Evolutionary conservation across 64 coral and sea anemone genomes (phyloP), one percentile per base, ranked within the genome.

Genomic region (Montipora foliosa): DNA sequence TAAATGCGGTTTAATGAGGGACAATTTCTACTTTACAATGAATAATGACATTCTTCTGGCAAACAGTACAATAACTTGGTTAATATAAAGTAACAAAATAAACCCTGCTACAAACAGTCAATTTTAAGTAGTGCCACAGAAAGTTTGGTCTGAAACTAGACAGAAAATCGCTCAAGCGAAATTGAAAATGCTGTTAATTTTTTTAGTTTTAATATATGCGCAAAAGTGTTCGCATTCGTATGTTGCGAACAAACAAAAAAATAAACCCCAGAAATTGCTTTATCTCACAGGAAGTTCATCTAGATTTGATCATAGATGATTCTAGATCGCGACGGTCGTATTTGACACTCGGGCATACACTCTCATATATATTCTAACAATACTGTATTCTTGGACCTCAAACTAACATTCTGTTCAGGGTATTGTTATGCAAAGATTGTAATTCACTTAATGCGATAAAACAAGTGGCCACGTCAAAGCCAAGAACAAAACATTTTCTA

Each of bases 381-480:
- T 97, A 81, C 89, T 92, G 79, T 97, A 97, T 95, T 97, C 96
- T 94, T 67, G 50, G 89, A 93, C 89, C 89, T 85, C 96, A 89
- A 97, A 97, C 96, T 80, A 95, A 94, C 90, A 90, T 95, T 89
- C 92, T 79, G 77, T 72, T 90, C 88, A 84, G 77, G 74, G 77
- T 82, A 94, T 97, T 97, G 96, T 97, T 95, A 97, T 97, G 96
- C 93, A 95, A 97, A 97, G 96, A 89, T 92, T 77, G 96, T 97
- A 97, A 97, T 97, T 97, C 96, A 97, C 72, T 97, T 97, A 97
- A 97, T 97, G 96, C 93, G 96, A 97, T 97, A 97, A 95, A 94
- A 97, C 89, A 95, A 97, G 96, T 92, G 89, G 89, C 82, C 88
- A 97, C 96, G 96, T 97, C 96, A 97, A 97, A 77, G 22, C 19